Base-by-base conservation (phyloP, 2,888 invertebrate species). In the Acanthoscelides obtectus region DNA sequence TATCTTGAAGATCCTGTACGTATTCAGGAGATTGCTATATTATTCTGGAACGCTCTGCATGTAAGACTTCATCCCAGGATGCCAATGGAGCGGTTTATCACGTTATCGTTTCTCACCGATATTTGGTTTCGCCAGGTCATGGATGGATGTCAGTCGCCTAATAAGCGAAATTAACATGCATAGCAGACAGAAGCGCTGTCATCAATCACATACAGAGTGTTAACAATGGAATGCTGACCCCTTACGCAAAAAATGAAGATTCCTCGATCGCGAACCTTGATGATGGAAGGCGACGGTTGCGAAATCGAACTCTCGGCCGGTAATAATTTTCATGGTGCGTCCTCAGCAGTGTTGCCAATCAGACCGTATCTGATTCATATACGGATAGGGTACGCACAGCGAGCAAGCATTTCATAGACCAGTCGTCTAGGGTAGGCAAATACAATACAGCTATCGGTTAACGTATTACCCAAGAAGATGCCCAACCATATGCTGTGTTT, bases 281-380 rank as follows among this genome's bases (percentile, higher is more conserved):
- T 45, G 45, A 45, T 45, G 45, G 45, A 4, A 45, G 45, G 45
- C 45, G 45, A 45, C 45, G 45, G 17, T 45, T 45, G 45, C 45
- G 45, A 45, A 45, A 45, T 17, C 22, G 22, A 22, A 64, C 20
- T 3, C n/a, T 67, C 45, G 45, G 17, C 12, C 45, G 45, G 45
- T 45, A 45, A 45, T 45, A 45, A 45, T 45, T 72, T 72, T 22
- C 70, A 69, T 74, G 72, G 72, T 76, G 72, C 73, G 76, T 77
- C 77, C 77, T 77, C 74, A 77, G 74, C 75, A 75, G 74, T 74
- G 73, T 74, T 77, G 70, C 72, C 71, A 78, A 78, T 74, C 76
- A 78, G 78, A 78, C 77, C 78, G 78, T 74, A 72, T 75, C 77
- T 75, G 75, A 75, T 72, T 45, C 45, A 45, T 65, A 20, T 64